These are phyloP conservation scores for human (Homo sapiens) DNA, from an alignment of 2,113 vertebrate genomes.

Conservation along the genomic window DNA sequence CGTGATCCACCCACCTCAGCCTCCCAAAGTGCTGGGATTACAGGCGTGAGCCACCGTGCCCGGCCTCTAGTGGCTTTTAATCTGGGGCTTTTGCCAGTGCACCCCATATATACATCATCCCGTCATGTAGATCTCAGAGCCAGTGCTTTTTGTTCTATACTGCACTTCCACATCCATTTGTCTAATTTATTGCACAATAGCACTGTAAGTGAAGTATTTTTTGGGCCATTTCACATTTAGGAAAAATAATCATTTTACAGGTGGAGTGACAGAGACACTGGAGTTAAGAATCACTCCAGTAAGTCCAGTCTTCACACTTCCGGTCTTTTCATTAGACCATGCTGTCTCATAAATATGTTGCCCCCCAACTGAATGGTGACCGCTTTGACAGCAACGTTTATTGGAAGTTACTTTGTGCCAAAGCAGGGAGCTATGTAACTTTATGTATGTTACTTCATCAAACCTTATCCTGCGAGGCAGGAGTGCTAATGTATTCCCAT, in stretches of 20 bases:
- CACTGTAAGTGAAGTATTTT: neutral
- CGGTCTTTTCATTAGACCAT: neutral
- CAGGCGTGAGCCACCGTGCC: no score
- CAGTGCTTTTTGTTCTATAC: conserved; percentile 12
- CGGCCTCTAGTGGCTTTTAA: neutral
- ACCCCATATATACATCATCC: neutral
- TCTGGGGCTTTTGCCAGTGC: neutral
- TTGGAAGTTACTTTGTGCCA: neutral
- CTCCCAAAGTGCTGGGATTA: no score
- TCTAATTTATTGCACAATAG: neutral
- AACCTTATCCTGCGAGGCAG: neutral
- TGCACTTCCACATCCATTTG: neutral
- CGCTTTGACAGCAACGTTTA: neutral
- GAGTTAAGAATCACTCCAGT: neutral
- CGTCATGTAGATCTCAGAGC: neutral
- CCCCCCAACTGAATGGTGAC: neutral
- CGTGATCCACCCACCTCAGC: no score
- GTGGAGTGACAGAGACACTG: neutral
- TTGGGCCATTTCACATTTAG: neutral
- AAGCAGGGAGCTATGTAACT: neutral
- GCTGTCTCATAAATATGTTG: neutral
- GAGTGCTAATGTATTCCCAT: neutral
- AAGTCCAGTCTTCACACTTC: neutral
- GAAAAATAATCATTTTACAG: neutral
- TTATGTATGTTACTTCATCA: neutral